Conservation (phyloP, 2,888 invertebrate genomes). For the Drosophila mayaguana region DNA sequence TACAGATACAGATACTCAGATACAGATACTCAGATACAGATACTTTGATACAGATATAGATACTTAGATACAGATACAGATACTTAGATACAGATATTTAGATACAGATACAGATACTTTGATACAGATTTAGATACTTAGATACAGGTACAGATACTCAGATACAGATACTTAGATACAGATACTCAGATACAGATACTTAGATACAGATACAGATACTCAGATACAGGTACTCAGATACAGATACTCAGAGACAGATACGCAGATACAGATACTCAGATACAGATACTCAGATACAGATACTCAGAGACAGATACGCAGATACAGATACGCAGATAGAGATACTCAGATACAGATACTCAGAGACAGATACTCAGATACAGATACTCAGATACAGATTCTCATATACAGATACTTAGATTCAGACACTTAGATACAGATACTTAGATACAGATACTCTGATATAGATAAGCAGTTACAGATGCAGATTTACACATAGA, state of each 20-base stretch:
- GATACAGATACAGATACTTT: background rate
- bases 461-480: background rate
- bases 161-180: background rate
- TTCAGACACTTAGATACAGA: background rate
- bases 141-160: background rate
- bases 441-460: background rate
- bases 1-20: no score
- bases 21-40: background rate
- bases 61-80: background rate
- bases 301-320: background rate
- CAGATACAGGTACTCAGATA: background rate
- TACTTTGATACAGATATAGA: background rate
- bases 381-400: background rate
- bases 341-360: background rate
- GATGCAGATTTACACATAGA: no score
- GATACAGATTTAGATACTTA: background rate
- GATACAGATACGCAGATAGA: background rate
- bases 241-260: no score
- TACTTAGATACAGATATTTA: background rate
- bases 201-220: background rate
- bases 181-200: background rate
- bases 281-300: background rate
- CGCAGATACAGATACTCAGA: background rate
- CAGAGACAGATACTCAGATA: background rate
- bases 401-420: background rate